phyloP scores from a whole-genome alignment of 2,113 vertebrate species.

The Setophaga kirtlandii region DNA sequence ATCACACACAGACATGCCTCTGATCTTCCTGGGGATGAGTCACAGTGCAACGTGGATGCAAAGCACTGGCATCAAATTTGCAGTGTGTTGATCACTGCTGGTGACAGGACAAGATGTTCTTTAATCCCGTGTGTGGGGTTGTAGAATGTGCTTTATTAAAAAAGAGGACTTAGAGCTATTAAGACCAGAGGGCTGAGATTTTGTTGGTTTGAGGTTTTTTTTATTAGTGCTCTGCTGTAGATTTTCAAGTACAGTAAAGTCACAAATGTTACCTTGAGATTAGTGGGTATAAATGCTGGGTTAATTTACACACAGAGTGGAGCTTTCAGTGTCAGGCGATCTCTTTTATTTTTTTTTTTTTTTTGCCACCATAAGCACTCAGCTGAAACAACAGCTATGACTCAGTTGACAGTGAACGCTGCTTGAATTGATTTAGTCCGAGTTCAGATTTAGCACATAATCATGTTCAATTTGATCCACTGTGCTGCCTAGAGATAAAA shows the following conservation, averaged over 20 bases:
- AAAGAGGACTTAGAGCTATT: neutral
- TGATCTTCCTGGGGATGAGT: neutral
- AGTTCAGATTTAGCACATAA: conserved; percentile 83
- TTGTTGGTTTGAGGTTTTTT: neutral
- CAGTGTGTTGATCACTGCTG: neutral
- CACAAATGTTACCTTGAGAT: neutral
- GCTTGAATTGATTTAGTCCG: conserved; percentile 78
- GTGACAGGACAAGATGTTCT: neutral
- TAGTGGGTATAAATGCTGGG: conserved; percentile 12
- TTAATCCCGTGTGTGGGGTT: neutral
- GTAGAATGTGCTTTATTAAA: neutral
- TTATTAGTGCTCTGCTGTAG: neutral
- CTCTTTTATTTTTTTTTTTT: conserved; percentile 16
- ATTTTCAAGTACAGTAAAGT: neutral
- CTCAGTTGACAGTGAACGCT: conserved; percentile 72
- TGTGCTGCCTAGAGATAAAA: conserved; percentile 83
- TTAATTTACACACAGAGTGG: neutral
- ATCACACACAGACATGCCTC: neutral
- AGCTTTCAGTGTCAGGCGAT: conserved; percentile 45
- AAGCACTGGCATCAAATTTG: neutral
- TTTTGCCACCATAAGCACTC: conserved; percentile 70
- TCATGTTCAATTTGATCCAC: conserved; percentile 81
- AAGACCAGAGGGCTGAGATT: neutral
- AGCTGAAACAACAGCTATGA: conserved; percentile 76
- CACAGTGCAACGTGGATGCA: neutral